A percentile compares a stretch with the other conserved stretches of the same genome.
phyloP scores from a whole-genome alignment of 2,888 invertebrate genomes.

The Drosophila borealis region DNA sequence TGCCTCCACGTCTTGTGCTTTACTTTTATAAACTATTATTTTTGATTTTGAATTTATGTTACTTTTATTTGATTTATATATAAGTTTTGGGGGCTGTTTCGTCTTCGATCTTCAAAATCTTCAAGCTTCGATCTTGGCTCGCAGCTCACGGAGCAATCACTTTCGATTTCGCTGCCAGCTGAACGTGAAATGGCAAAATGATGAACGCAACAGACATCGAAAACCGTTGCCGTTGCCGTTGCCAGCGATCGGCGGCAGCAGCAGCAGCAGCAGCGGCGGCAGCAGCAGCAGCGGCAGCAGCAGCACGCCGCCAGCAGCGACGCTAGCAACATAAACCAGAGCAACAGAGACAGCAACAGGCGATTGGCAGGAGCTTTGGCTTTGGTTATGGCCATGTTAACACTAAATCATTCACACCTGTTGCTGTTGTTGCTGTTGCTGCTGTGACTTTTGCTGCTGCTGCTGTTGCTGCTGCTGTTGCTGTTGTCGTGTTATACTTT shows the following conservation, averaged over 20 bases:
- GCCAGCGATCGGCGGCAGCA: conserved; percentile 27
- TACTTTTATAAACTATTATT: background rate
- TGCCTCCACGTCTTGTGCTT: conserved; percentile 6
- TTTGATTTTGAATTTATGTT: background rate
- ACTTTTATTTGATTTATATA: conserved; percentile 1
- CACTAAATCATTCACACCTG: conserved; percentile 79
- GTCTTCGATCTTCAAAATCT: conserved; percentile 32
- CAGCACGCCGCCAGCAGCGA: conserved; percentile 7
- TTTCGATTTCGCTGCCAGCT: conserved; percentile 84
- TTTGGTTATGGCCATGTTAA: conserved; percentile 74
- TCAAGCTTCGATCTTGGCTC: conserved; percentile 55
- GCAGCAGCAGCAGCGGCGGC: conserved; percentile 26
- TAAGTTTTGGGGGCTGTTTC: conserved; percentile 16
- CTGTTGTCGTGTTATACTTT: conserved; percentile 53
- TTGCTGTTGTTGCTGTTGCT: conserved; percentile 11
- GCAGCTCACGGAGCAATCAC: conserved; percentile 82
- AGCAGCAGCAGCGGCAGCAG: conserved; percentile 11
- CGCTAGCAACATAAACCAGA: conserved; percentile 36
- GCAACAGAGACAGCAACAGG: conserved; percentile 25
- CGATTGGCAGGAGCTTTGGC: conserved; percentile 56
- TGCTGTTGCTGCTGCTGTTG: conserved; percentile 8
- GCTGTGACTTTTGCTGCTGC: conserved; percentile 2
- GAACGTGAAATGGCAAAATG: conserved; percentile 84
- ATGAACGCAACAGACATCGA: conserved; percentile 81
- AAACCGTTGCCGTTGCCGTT: conserved; percentile 69